Evolutionary conservation across 2,888 invertebrate genomes (phyloP), one percentile per base, ranked within the genome.

Genomic region (Andrena camellia): DNA sequence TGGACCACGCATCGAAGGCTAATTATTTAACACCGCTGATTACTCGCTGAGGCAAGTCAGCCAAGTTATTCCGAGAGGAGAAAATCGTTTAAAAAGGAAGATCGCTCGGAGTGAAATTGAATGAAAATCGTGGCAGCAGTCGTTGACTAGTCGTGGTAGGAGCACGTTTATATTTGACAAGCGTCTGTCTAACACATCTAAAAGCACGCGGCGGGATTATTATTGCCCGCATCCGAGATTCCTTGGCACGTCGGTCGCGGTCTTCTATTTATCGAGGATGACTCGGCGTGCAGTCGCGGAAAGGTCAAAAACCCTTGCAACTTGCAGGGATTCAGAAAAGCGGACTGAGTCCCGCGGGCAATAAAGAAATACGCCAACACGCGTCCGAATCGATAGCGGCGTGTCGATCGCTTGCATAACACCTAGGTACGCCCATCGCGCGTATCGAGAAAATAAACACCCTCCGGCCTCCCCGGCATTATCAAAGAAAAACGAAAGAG

Each of bases 231-330:
- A 57, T 63, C 52, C 35, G 64, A 77, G 63, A 83, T 81, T 77
- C 68, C 77, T 81, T 81, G 82, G 71, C 81, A 64, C 35, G 20
- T 20, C 42, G 17, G 42, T n/a, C 29, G 63, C 29, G 70, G 20
- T 71, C 72, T 68, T 72, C 71, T 83, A 77, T 83, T 81, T 72
- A 69, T 60, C n/a, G 72, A 68, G 35, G 72, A 72, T 83, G 83
- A 81, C 81, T 83, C 72, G 72, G 31, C 78, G 59, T 42, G 48
- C 68, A 26, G 10, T 26, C 5, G 42, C 23, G 50, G 57, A 64
- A 77, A 72, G 82, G 83, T 83, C 78, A 83, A 79, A 83, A 83
- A 74, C 83, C 78, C 57, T 42, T 71, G 83, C n/a, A 66, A 83
- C 84, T 84, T 84, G 83, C 42, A 26, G 75, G 84, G 83, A 75